Percentiles rank a stretch among this genome's conserved stretches.
These are phyloP conservation scores for Hirtodrosophila alboralis DNA, from an alignment of 2,888 invertebrate genomes.

Conservation along the genomic window DNA sequence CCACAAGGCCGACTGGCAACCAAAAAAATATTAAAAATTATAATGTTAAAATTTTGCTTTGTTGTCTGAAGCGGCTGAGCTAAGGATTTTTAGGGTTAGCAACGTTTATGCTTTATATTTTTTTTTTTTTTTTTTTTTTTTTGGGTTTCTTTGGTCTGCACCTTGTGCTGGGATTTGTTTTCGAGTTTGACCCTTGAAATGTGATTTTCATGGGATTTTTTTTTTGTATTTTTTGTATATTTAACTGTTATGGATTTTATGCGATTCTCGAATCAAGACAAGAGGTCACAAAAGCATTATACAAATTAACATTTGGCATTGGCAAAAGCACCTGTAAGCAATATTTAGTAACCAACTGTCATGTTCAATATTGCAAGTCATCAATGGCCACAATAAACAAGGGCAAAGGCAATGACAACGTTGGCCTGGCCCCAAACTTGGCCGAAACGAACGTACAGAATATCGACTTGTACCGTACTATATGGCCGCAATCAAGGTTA, in stretches of 20 bases:
- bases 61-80: constrained; percentile 54
- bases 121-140: constrained; percentile 15
- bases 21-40: constrained; percentile 75
- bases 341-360: constrained; percentile 59
- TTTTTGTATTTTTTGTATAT: constrained; percentile 39
- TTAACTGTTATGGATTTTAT: constrained; percentile 60
- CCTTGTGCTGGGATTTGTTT: constrained; percentile 62
- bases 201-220: constrained; percentile 70
- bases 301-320: constrained; percentile 72
- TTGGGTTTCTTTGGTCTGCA: constrained; percentile 36
- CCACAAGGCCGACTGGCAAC: constrained; percentile 57
- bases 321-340: constrained; percentile 46
- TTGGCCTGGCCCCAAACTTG: constrained; percentile 12
- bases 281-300: constrained; percentile 48
- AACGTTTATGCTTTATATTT: constrained; percentile 22
- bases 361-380: constrained; percentile 73
- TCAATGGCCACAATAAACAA: constrained; percentile 68
- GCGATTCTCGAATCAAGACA: constrained; percentile 27
- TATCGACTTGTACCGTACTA: too few species aligned
- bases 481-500: constrained; percentile 80
- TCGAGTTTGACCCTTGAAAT: constrained; percentile 69
- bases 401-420: constrained; percentile 49
- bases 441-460: constrained; percentile 17
- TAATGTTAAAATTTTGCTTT: constrained; percentile 76
- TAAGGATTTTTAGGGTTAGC: constrained; percentile 54